phyloP scores from a whole-genome alignment of 2,888 invertebrate species.

The Drepanosiphum platanoidis region DNA sequence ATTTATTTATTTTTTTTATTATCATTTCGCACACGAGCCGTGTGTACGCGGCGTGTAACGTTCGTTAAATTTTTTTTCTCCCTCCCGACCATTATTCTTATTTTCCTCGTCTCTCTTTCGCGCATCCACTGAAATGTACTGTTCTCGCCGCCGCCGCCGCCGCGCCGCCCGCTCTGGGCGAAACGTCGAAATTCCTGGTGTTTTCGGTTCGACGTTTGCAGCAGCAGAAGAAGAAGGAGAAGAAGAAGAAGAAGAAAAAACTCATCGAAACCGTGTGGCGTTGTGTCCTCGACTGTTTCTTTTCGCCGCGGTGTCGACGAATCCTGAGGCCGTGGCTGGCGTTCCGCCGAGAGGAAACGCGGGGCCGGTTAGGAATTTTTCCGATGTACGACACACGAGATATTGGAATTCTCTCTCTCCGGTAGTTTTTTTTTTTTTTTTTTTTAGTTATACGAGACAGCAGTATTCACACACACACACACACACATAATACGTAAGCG shows the following conservation, averaged over 20 bases:
- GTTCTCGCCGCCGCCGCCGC: neutral
- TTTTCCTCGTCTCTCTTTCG: neutral
- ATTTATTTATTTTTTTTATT: conserved; percentile 4
- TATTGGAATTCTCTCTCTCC: conserved; percentile 32
- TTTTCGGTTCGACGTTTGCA: conserved; percentile 9
- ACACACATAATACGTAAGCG: too few species aligned
- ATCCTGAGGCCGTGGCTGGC: neutral
- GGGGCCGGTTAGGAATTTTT: conserved; percentile 3
- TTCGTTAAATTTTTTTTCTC: conserved; percentile 34
- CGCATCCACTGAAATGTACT: too few species aligned
- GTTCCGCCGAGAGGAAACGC: neutral
- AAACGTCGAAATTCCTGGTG: conserved; percentile 11
- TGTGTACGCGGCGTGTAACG: neutral
- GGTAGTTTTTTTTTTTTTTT: neutral
- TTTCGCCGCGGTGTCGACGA: neutral
- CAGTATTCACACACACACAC: too few species aligned
- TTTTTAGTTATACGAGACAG: neutral
- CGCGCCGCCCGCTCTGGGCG: too few species aligned
- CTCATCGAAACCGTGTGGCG: conserved; percentile 19
- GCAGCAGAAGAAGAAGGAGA: too few species aligned
- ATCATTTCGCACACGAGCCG: conserved; percentile 32
- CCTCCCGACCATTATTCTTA: conserved; percentile 5
- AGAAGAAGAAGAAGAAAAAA: too few species aligned
- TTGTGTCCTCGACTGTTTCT: neutral
- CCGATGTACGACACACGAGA: neutral